These are phyloP conservation scores for Epizoanthus illoricatus DNA, from an alignment of 92 coral and sea anemone genomes.

Conservation along the genomic window DNA sequence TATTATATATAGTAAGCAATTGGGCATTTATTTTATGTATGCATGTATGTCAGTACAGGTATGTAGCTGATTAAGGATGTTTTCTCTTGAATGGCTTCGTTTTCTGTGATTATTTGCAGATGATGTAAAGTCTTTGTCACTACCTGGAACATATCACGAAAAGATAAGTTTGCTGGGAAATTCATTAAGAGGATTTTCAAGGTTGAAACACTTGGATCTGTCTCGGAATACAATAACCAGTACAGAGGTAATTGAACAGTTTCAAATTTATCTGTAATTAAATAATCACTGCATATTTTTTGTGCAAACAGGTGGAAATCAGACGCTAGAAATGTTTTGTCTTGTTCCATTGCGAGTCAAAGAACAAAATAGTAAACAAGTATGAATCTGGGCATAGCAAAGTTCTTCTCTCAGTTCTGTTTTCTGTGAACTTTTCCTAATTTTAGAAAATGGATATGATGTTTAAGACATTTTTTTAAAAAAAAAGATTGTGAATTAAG, in stretches of 20 bases:
- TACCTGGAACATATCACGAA: slow-evolving; percentile 96
- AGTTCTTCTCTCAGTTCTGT: no score
- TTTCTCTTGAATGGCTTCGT: not conserved
- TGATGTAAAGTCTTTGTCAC: slow-evolving; percentile 91
- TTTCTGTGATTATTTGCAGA: slow-evolving; percentile 48
- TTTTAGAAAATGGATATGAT: no score
- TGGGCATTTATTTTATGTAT: no score
- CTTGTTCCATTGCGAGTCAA: no score
- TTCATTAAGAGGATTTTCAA: slow-evolving; percentile 77
- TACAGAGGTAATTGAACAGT: slow-evolving; percentile 47
- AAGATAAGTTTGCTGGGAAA: slow-evolving; percentile 81
- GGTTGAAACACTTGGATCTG: slow-evolving; percentile 89
- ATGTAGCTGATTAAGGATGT: no score
- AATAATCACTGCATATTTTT: not conserved
- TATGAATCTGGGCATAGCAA: no score
- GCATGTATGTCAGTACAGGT: no score
- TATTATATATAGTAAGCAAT: no score
- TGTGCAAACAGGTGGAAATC: not conserved
- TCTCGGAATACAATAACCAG: slow-evolving; percentile 77
- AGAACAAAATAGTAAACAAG: no score
- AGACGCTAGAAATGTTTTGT: not conserved
- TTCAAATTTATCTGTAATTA: not conserved
- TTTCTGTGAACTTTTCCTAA: no score
- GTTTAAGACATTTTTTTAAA: no score
- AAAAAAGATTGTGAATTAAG: no score